phyloP scores from a whole-genome alignment of 2,113 vertebrate genomes.

The Acanthisitta chloris region DNA sequence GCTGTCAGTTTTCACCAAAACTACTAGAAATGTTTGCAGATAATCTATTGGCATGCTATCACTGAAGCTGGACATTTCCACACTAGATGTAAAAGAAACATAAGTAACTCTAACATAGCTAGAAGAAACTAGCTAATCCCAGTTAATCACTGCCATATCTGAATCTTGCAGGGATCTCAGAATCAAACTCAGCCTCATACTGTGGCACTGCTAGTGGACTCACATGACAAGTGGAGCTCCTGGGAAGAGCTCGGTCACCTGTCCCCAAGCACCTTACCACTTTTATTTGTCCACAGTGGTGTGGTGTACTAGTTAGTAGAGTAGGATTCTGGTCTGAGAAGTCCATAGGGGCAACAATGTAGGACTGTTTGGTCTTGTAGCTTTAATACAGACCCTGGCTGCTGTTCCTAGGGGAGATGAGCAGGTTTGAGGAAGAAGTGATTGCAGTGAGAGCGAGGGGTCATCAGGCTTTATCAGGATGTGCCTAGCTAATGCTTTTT shows the following conservation, averaged over 20 bases:
- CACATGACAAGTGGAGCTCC: not conserved
- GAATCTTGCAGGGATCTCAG: rapidly evolving
- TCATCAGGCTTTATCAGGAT: not conserved
- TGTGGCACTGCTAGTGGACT: not conserved
- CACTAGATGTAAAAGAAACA: not conserved
- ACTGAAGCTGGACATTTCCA: not conserved
- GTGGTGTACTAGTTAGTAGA: not conserved
- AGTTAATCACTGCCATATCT: not conserved
- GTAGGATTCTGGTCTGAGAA: not conserved
- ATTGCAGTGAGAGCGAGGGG: not conserved
- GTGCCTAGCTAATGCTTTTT: not conserved
- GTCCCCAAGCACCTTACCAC: not conserved
- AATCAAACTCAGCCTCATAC: not conserved
- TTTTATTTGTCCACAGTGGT: not conserved
- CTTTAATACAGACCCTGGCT: not conserved
- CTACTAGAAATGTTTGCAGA: not conserved
- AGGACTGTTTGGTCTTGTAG: not conserved
- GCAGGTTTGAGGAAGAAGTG: not conserved
- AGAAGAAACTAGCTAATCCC: not conserved
- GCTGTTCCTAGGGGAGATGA: not conserved
- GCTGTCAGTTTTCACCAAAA: not conserved
- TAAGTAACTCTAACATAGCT: no score
- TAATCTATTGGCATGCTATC: rapidly evolving
- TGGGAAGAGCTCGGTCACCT: not conserved
- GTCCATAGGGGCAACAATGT: not conserved